These are phyloP conservation scores for Steinernema hermaphroditum DNA, from an alignment of 2,888 invertebrate species.

Conservation along the genomic window DNA sequence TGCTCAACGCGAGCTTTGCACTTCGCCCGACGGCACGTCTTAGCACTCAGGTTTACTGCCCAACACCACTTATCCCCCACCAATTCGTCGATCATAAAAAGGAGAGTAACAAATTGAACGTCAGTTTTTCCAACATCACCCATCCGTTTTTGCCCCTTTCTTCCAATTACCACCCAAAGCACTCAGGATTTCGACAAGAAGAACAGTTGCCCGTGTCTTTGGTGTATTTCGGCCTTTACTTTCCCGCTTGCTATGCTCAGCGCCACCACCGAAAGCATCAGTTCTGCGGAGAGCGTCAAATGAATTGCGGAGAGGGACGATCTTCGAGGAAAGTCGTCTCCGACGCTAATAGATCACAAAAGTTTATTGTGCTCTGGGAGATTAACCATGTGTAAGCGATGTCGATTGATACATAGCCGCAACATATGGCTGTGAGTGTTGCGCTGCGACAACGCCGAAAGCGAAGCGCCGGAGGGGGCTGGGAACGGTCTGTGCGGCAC, in stretches of 20 bases:
- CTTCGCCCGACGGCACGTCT: constrained; percentile 2
- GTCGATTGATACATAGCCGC: constrained; percentile 27
- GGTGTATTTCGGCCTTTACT: not conserved
- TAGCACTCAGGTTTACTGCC: not conserved
- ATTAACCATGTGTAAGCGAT: constrained; percentile 31
- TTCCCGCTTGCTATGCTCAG: not conserved
- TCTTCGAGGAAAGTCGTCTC: too few species aligned
- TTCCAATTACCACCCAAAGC: constrained; percentile 18
- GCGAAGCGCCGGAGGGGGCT: constrained; percentile 17
- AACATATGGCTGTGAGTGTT: constrained; percentile 25
- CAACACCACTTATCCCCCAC: constrained; percentile 11
- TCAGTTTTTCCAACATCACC: not conserved
- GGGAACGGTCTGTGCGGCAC: constrained; percentile 9
- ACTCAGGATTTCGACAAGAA: constrained; percentile 11
- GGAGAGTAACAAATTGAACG: constrained; percentile 28
- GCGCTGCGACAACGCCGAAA: not conserved
- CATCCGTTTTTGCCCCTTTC: constrained; percentile 28
- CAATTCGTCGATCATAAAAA: constrained; percentile 31
- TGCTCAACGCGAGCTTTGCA: not conserved
- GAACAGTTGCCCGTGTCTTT: constrained; percentile 26
- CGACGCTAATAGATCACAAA: constrained; percentile 16
- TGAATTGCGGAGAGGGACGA: not conserved
- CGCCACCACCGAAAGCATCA: not conserved
- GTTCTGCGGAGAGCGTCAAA: not conserved
- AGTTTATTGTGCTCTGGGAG: constrained; percentile 20